A percentile compares a stretch with the other conserved stretches of the same genome.
Conservation (phyloP, 2,888 invertebrate species). For the Dysmachus trigonus region DNA sequence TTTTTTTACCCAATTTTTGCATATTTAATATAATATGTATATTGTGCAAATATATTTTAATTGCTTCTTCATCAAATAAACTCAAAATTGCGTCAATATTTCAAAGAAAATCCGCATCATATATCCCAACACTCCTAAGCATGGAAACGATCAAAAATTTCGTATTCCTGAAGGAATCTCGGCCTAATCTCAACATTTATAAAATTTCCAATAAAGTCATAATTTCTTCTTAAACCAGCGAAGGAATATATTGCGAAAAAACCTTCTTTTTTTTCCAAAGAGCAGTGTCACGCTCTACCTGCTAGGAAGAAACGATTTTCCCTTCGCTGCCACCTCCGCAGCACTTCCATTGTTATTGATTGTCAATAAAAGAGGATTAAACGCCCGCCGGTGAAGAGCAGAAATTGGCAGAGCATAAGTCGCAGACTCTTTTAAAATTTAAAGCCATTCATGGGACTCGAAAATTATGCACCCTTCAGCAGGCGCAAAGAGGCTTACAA, state of each 20-base stretch:
- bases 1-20: too few species aligned
- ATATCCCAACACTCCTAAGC: background rate
- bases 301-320: background rate
- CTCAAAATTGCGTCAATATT: background rate
- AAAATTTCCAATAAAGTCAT: constrained; percentile 5
- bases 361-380: constrained; percentile 40
- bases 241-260: background rate
- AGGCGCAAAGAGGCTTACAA: constrained; percentile 14
- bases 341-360: constrained; percentile 33
- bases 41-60: background rate
- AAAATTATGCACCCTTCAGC: constrained; percentile 45
- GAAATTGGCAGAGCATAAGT: constrained; percentile 38
- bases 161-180: background rate
- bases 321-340: background rate
- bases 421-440: constrained; percentile 41
- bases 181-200: background rate
- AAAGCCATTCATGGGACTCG: constrained; percentile 40
- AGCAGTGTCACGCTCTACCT: constrained; percentile 23
- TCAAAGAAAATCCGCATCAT: background rate
- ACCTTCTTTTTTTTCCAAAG: background rate
- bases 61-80: background rate
- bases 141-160: background rate
- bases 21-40: too few species aligned
- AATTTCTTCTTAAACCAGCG: background rate
- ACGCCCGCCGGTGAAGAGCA: constrained; percentile 24